Conservation (phyloP, 1,140 invertebrate genomes). For the Panagrolaimus sp. region DNA sequence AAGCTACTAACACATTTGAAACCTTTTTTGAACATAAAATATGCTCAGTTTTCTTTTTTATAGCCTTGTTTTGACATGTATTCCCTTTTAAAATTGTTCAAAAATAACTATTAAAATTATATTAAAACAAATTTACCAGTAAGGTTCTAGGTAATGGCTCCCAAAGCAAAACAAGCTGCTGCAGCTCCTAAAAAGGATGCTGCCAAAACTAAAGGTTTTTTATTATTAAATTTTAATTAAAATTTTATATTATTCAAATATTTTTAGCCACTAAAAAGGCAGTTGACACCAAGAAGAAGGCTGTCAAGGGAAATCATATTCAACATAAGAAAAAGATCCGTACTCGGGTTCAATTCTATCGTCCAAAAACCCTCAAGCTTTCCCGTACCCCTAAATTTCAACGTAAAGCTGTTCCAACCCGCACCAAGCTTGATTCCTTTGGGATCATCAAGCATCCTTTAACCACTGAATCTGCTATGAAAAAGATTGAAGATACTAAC, state of each 20-base stretch:
- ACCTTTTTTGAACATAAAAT: no score
- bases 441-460: slow-evolving; percentile 95
- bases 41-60: no score
- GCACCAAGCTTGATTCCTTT: slow-evolving; percentile 91
- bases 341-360: slow-evolving; percentile 84
- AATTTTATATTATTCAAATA: not conserved
- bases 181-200: slow-evolving; percentile 4
- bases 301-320: slow-evolving; percentile 45
- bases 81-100: no score
- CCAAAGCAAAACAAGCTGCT: slow-evolving; percentile 6
- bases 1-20: no score
- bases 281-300: slow-evolving; percentile 55
- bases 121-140: no score
- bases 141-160: slow-evolving; percentile 18
- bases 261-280: slow-evolving; percentile 45
- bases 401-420: slow-evolving; percentile 81
- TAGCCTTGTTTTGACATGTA: no score
- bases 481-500: slow-evolving; percentile 99
- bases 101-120: no score
- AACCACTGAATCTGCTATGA: slow-evolving; percentile 99
- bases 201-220: not conserved
- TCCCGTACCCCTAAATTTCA: slow-evolving; percentile 88
- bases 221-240: not conserved
- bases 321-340: slow-evolving; percentile 70
- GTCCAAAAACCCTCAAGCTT: slow-evolving; percentile 83